Percentiles rank a stretch among this genome's conserved stretches.
Conservation (phyloP, 2,888 invertebrate genomes). For the Nomada flava region DNA sequence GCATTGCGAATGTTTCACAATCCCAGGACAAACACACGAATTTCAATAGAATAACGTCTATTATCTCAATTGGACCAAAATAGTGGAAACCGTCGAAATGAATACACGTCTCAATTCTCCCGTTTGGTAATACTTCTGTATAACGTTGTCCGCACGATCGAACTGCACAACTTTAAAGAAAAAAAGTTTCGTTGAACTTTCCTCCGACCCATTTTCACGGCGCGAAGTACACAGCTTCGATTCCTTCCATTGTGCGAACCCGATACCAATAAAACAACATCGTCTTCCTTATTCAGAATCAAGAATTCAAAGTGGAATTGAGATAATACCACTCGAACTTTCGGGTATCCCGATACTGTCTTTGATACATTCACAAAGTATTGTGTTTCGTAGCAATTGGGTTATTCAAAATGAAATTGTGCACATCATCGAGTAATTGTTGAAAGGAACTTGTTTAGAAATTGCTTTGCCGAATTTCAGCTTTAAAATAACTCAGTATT, state of each 20-base stretch:
- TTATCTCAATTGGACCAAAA: background rate
- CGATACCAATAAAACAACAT: background rate
- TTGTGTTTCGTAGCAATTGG: too few species aligned
- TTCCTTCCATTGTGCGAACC: background rate
- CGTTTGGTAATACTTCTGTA: background rate
- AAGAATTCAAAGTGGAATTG: conserved; percentile 4
- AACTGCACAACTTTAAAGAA: background rate
- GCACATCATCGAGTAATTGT: too few species aligned
- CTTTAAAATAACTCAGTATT: too few species aligned
- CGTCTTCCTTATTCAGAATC: background rate
- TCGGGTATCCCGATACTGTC: background rate
- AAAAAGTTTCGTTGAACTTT: conserved; percentile 6
- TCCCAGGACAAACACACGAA: background rate
- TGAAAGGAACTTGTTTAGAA: too few species aligned
- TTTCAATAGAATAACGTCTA: background rate
- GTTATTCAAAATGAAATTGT: background rate
- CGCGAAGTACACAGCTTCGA: background rate
- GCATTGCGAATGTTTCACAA: too few species aligned
- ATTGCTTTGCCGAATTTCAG: too few species aligned
- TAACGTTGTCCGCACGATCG: background rate
- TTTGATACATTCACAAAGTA: too few species aligned
- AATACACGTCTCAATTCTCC: background rate
- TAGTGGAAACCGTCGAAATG: conserved; percentile 15
- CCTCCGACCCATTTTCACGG: conserved; percentile 14
- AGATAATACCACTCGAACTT: background rate